phyloP scores from a whole-genome alignment of 2,113 vertebrate species.

The Colossoma macropomum region DNA sequence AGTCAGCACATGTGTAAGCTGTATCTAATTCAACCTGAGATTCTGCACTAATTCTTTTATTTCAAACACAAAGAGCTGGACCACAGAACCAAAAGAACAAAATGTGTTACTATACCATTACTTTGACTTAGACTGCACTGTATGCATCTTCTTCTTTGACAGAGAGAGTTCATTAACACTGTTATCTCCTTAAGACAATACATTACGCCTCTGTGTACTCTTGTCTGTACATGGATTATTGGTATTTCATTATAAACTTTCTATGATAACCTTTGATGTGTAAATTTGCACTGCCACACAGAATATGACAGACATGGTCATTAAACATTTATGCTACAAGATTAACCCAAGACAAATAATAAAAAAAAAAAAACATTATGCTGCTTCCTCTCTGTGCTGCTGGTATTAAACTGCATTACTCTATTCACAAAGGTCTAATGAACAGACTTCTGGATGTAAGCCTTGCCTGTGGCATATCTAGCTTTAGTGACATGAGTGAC shows the following conservation, averaged over 20 bases:
- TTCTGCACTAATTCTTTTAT: no score
- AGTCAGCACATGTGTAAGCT: no score
- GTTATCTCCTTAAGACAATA: neutral
- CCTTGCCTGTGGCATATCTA: slow-evolving; percentile 3
- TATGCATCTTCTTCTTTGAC: neutral
- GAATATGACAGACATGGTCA: neutral
- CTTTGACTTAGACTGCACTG: neutral
- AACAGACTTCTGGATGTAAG: slow-evolving; percentile 1
- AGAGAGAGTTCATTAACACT: neutral
- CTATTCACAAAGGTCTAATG: neutral
- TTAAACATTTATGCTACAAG: slow-evolving; percentile 27
- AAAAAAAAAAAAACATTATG: slow-evolving; percentile 6
- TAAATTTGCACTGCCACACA: neutral
- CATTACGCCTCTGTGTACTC: neutral
- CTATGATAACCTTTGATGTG: neutral
- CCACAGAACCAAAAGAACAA: neutral
- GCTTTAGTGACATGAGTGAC: slow-evolving; percentile 6
- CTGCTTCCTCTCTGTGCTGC: neutral
- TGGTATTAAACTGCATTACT: neutral
- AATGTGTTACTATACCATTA: neutral
- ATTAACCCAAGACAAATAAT: slow-evolving; percentile 4
- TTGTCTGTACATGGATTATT: neutral
- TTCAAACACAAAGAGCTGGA: no score
- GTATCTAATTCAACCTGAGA: no score
- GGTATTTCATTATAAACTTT: neutral